Evolutionary conservation across 2,797 vertebrate genomes (phyloP).

Genomic region (Channa striata): DNA sequence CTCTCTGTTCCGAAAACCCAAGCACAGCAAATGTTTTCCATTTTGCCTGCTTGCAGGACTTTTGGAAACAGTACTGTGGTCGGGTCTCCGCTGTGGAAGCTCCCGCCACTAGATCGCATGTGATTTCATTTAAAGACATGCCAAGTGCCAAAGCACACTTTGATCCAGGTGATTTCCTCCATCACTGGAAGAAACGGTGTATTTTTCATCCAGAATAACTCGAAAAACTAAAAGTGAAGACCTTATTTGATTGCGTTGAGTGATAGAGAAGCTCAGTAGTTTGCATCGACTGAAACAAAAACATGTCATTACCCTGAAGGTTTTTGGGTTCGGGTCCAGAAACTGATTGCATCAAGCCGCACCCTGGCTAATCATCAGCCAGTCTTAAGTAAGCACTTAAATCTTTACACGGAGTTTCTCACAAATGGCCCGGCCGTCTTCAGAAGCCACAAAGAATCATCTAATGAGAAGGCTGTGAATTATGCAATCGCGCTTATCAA

Average conservation of each 20-base stretch:
- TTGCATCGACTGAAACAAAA: background rate
- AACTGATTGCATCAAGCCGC: conserved; percentile 22
- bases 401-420: conserved; percentile 22
- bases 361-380: conserved; percentile 41
- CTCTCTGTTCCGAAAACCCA: conserved; percentile 27
- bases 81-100: conserved; percentile 46
- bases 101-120: conserved; percentile 67
- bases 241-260: background rate
- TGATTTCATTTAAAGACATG: conserved; percentile 72
- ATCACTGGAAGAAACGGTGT: conserved; percentile 24
- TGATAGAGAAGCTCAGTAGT: background rate
- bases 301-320: conserved; percentile 9
- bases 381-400: conserved; percentile 6
- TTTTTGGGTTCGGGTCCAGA: conserved; percentile 27
- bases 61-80: conserved; percentile 67
- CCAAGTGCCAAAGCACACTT: conserved; percentile 61
- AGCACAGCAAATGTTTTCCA: conserved; percentile 75
- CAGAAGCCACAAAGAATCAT: conserved; percentile 40
- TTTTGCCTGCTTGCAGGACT: conserved; percentile 59
- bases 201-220: conserved; percentile 32
- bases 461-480: conserved; percentile 78
- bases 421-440: conserved; percentile 51
- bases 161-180: conserved; percentile 80
- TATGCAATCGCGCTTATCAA: conserved; percentile 68
- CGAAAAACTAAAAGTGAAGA: background rate